Conservation (phyloP, 35 echinoderm and acorn worm species). For the Heliocidaris erythrogramma region DNA sequence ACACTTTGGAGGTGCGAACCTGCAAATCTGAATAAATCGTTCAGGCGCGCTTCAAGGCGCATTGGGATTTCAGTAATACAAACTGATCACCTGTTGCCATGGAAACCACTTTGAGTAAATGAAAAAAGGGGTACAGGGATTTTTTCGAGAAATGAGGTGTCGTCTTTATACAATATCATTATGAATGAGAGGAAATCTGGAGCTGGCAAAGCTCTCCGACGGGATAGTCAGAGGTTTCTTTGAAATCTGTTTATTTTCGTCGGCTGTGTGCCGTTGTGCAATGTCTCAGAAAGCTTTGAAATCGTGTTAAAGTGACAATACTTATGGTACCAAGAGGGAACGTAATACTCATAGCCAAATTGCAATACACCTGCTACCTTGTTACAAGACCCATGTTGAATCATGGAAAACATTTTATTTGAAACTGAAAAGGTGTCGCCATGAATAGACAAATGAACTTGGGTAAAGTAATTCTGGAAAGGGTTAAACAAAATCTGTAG, state of each 20-base stretch:
- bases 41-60: not conserved
- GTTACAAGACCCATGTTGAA: not conserved
- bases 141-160: not conserved
- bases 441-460: not conserved
- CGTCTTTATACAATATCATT: not conserved
- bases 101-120: slow-evolving; percentile 4
- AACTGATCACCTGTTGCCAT: slow-evolving; percentile 28
- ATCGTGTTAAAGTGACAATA: not conserved
- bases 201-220: not conserved
- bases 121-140: not conserved
- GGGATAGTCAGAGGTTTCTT: not conserved
- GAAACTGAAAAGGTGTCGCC: not conserved
- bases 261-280: not conserved
- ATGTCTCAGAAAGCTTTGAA: not conserved
- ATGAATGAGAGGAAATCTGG: not conserved
- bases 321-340: not conserved
- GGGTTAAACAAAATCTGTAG: no score
- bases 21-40: slow-evolving; percentile 13
- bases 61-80: slow-evolving; percentile 1
- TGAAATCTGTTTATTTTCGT: not conserved
- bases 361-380: not conserved
- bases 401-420: not conserved
- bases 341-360: not conserved
- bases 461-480: not conserved
- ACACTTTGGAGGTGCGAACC: not conserved